Evolutionary conservation across 2,113 vertebrate species (phyloP), one percentile per base, ranked within the genome.

Genomic region (Coregonus clupeaformis): DNA sequence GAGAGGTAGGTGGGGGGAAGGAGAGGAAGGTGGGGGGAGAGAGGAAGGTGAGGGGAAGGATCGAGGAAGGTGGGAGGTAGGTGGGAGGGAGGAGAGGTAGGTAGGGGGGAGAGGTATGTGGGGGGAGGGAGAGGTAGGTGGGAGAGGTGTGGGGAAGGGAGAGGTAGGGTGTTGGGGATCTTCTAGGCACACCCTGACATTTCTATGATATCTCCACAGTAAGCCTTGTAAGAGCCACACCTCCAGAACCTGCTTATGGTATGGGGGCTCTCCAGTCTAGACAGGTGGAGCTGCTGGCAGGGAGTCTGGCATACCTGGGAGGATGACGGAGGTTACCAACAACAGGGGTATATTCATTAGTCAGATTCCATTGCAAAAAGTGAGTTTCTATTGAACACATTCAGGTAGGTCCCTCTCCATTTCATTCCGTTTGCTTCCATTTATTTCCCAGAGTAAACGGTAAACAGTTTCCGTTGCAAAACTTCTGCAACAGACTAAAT

Each of bases 101-200:
- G 78, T 52, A 70, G 29, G 24, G 36, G 64, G 55, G 30, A 55
- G 73, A 72, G 85, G 68, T 79, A 27, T 27, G 27, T 27, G 27
- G 27, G 3, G 22, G 60, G 1, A 7, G 25, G 29, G 1, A 6
- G n/a, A 24, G 32, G 36, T 72, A 7, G 59, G 32, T 42, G 29
- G n/a, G 18, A 6, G 70, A 29, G 25, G 62, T 24, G 62, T 79
- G 75, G 1, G 55, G 63, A 6, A 27, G 16, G 62, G 74, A 7
- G 36, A 27, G 69, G 52, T 4, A 60, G 69, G n/a, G 84, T 77
- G 75, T 89, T 86, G 76, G 84, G 87, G 75, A 78, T 84, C 79
- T 93, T 93, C 90, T 86, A 88, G 84, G 89, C 90, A 86, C 90
- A 73, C 82, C 87, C 86, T 93, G 85, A 88, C 80, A 91, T 90